Percentiles rank a stretch among this genome's conserved stretches.
These are phyloP conservation scores for Falco rusticolus DNA, from an alignment of 2,797 vertebrate genomes.

Conservation along the genomic window DNA sequence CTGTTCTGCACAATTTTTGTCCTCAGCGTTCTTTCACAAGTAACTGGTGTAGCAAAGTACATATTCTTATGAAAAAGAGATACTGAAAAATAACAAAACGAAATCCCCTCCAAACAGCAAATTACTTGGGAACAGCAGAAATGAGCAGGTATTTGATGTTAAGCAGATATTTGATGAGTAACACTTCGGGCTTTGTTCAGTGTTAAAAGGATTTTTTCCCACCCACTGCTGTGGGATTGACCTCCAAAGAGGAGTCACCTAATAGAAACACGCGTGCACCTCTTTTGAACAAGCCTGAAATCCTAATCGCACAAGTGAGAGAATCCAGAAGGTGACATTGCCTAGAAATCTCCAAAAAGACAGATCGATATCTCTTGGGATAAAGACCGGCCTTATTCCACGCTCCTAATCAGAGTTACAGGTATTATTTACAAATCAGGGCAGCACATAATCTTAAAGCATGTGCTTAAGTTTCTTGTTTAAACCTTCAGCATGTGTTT, in stretches of 20 bases:
- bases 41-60: neutral
- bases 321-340: neutral
- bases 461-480: neutral
- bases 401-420: neutral
- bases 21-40: neutral
- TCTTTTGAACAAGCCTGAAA: neutral
- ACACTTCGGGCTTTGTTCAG: neutral
- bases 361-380: neutral
- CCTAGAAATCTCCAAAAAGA: neutral
- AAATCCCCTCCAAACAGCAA: neutral
- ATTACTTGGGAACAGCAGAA: neutral
- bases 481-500: neutral
- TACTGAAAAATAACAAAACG: neutral
- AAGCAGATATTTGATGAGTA: neutral
- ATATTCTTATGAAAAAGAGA: neutral
- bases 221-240: rapidly evolving
- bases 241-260: neutral
- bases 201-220: neutral
- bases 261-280: neutral
- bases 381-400: neutral
- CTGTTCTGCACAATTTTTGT: neutral
- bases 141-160: neutral
- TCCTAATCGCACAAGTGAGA: neutral
- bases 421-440: neutral
- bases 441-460: neutral